Percentiles rank a stretch among this genome's conserved stretches.
phyloP scores from a whole-genome alignment of 2,797 vertebrate genomes.

The Neolamprologus multifasciatus region DNA sequence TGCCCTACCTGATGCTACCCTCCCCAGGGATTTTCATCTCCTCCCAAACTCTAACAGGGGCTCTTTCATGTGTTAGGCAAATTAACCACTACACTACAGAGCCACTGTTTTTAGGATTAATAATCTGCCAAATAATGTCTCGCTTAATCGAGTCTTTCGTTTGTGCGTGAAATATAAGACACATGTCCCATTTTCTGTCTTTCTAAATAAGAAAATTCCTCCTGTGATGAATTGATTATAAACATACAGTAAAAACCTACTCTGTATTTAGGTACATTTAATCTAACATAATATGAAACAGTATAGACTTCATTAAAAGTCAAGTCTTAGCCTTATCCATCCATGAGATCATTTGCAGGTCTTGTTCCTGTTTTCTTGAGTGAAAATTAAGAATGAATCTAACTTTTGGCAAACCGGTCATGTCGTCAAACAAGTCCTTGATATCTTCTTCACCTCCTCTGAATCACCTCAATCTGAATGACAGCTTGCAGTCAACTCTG shows the following conservation, averaged over 20 bases:
- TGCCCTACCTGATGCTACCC: not conserved
- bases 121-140: not conserved
- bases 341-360: not conserved
- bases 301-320: not conserved
- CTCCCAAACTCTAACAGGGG: not conserved
- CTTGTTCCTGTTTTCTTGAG: not conserved
- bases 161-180: not conserved
- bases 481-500: not conserved
- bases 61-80: not conserved
- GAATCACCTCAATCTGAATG: not conserved
- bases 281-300: not conserved
- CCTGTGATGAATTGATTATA: not conserved
- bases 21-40: not conserved
- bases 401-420: not conserved
- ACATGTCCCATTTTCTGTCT: not conserved
- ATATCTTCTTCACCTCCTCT: not conserved
- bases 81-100: not conserved
- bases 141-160: not conserved
- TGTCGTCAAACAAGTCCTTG: not conserved
- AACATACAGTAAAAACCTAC: not conserved
- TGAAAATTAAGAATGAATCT: not conserved
- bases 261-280: not conserved
- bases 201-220: not conserved
- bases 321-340: not conserved
- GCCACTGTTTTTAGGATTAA: not conserved